Percentiles rank a stretch among this genome's conserved stretches.
phyloP scores from a whole-genome alignment of 2,888 invertebrate species.

The Dugesia japonica region DNA sequence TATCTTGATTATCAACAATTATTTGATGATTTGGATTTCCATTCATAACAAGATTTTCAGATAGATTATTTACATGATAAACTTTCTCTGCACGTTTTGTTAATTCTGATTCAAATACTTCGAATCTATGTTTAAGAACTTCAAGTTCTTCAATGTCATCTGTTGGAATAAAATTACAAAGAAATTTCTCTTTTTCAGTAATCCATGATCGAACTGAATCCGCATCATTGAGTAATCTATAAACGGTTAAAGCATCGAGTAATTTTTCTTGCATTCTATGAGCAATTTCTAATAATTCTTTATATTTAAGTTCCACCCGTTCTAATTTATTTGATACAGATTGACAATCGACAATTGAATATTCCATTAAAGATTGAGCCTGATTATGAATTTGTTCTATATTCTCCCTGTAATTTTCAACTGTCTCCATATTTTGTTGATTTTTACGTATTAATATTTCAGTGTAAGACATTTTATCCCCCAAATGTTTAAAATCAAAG shows the following conservation, averaged over 20 bases:
- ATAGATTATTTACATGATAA: conserved; percentile 28
- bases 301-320: conserved; percentile 78
- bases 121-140: conserved; percentile 97
- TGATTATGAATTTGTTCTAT: conserved; percentile 78
- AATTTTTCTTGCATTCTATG: conserved; percentile 84
- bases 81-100: conserved; percentile 46
- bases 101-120: conserved; percentile 93
- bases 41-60: conserved; percentile 49
- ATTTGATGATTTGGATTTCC: conserved; percentile 87
- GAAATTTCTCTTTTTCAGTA: conserved; percentile 85
- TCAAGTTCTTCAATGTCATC: conserved; percentile 97
- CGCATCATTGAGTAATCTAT: conserved; percentile 80
- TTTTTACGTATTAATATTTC: conserved; percentile 65
- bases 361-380: conserved; percentile 64
- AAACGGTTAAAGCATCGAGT: conserved; percentile 82
- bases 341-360: conserved; percentile 52
- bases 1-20: conserved; percentile 69
- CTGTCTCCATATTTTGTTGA: conserved; percentile 69
- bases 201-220: conserved; percentile 93
- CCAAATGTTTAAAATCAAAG: conserved; percentile 77
- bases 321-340: conserved; percentile 68
- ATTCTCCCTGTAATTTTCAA: conserved; percentile 78
- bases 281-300: conserved; percentile 79
- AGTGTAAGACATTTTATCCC: conserved; percentile 96
- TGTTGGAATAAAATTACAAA: conserved; percentile 73